phyloP scores from a whole-genome alignment of 1,140 invertebrate species.

The Gryon sp. region DNA sequence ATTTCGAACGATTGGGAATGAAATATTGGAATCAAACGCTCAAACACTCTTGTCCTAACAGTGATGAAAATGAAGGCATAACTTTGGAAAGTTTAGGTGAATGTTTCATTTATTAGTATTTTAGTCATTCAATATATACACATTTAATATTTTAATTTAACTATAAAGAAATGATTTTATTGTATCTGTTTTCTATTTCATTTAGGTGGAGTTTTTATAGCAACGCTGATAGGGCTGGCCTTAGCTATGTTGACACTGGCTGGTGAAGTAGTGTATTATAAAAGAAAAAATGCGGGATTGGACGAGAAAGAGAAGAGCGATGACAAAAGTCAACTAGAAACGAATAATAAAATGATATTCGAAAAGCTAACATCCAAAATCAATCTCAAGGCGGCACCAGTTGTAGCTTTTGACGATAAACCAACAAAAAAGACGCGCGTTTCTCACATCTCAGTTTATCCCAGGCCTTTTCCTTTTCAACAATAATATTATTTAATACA shows the following conservation, averaged over 20 bases:
- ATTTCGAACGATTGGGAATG: slow-evolving; percentile 86
- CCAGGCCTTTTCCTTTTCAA: slow-evolving; percentile 75
- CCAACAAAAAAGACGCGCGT: slow-evolving; percentile 70
- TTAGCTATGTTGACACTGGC: slow-evolving; percentile 90
- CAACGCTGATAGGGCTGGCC: slow-evolving; percentile 89
- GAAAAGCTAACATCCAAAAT: slow-evolving; percentile 72
- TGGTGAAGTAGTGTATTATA: slow-evolving; percentile 89
- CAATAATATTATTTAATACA: slow-evolving; percentile 58
- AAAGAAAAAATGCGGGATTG: slow-evolving; percentile 78
- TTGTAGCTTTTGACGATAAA: slow-evolving; percentile 68
- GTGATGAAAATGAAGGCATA: slow-evolving; percentile 91
- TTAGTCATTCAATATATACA: neutral
- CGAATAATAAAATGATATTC: slow-evolving; percentile 68
- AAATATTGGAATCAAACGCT: slow-evolving; percentile 91
- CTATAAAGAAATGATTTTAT: neutral
- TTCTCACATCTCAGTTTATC: slow-evolving; percentile 80
- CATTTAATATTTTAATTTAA: neutral
- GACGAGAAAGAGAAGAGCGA: slow-evolving; percentile 72
- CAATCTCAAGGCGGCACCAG: slow-evolving; percentile 78
- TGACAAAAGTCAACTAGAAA: slow-evolving; percentile 60
- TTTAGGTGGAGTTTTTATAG: slow-evolving; percentile 92
- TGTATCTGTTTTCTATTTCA: slow-evolving; percentile 1
- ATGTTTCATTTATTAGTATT: slow-evolving; percentile 10
- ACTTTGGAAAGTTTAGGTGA: slow-evolving; percentile 91
- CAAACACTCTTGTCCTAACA: slow-evolving; percentile 84